Evolutionary conservation across 2,113 vertebrate species (phyloP).

Genomic region (Leptodactylus fuscus): DNA sequence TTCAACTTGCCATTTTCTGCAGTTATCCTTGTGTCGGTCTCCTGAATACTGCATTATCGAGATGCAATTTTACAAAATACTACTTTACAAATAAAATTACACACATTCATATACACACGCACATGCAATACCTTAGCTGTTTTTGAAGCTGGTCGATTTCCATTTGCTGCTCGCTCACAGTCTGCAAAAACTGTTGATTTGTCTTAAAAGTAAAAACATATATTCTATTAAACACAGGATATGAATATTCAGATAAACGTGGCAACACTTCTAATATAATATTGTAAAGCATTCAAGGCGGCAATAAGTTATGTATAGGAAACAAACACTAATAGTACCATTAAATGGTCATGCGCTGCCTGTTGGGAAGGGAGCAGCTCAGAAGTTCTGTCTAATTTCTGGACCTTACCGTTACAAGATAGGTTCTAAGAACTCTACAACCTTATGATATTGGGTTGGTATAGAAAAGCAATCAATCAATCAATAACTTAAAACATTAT

Average conservation of each 20-base stretch:
- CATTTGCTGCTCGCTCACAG: conserved; percentile 80
- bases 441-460: no score
- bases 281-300: neutral
- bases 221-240: neutral
- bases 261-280: neutral
- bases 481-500: no score
- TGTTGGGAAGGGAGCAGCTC: neutral
- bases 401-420: no score
- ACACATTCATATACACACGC: neutral
- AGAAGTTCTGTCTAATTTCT: no score
- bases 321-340: no score
- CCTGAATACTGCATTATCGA: neutral
- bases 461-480: no score
- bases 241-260: neutral
- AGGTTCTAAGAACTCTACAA: no score
- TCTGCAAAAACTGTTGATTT: conserved; percentile 86
- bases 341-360: no score
- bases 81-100: neutral
- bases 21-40: neutral
- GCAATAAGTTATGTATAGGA: neutral
- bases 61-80: neutral
- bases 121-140: conserved; percentile 83
- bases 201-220: conserved; percentile 72
- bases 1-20: neutral
- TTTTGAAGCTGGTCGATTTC: conserved; percentile 82